Evolutionary conservation across 2,113 vertebrate species (phyloP).

Genomic region (Artemisiospiza belli): DNA sequence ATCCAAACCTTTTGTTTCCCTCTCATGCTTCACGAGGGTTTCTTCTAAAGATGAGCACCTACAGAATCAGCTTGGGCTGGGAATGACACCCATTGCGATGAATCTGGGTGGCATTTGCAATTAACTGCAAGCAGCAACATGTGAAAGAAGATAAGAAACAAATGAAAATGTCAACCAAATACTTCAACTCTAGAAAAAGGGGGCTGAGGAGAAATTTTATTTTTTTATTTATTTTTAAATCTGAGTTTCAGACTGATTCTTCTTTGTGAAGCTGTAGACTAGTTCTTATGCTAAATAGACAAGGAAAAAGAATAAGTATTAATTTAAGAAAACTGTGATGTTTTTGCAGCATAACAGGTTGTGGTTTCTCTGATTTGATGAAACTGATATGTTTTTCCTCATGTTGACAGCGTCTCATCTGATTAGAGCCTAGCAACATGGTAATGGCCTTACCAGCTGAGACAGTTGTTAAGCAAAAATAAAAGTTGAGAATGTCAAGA

Average conservation of each 20-base stretch:
- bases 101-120: neutral
- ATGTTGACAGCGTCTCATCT: neutral
- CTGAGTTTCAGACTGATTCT: neutral
- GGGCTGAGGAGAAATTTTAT: neutral
- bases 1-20: neutral
- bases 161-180: neutral
- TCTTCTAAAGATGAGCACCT: neutral
- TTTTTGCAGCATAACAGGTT: neutral
- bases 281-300: neutral
- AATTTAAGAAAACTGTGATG: neutral
- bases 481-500: conserved; percentile 24
- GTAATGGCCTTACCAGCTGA: conserved; percentile 14
- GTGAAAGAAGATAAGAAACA: neutral
- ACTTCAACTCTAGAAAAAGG: neutral
- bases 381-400: neutral
- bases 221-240: neutral
- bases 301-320: neutral
- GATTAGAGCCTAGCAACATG: neutral
- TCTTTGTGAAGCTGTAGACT: neutral
- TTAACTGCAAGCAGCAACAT: neutral
- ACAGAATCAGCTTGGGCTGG: neutral
- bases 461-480: neutral
- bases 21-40: neutral
- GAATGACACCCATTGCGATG: rapidly evolving
- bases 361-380: neutral